These are phyloP conservation scores for Apostichopus japonicus DNA, from an alignment of 35 echinoderm and acorn worm genomes.

Conservation along the genomic window DNA sequence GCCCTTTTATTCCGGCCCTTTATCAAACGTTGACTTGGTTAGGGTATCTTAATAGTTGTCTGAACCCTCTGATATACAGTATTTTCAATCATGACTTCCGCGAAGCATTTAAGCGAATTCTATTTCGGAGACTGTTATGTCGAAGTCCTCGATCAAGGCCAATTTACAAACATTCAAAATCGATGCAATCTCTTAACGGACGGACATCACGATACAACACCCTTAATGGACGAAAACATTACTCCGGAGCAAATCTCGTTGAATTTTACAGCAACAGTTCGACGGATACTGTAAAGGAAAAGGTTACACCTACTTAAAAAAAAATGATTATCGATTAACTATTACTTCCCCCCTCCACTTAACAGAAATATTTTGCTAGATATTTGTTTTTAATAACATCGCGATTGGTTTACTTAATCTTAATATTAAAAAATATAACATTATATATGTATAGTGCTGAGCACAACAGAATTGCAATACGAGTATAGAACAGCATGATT, in stretches of 20 bases:
- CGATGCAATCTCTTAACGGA: constrained; percentile 33
- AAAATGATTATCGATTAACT: too few species aligned
- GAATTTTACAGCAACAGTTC: constrained; percentile 64
- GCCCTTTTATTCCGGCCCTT: constrained; percentile 55
- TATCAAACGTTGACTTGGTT: constrained; percentile 85
- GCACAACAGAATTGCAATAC: too few species aligned
- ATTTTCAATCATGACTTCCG: constrained; percentile 97
- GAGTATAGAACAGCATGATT: too few species aligned
- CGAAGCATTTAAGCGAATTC: constrained; percentile 87
- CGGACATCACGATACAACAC: constrained; percentile 32
- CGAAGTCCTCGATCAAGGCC: constrained; percentile 46
- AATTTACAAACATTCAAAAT: constrained; percentile 36
- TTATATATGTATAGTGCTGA: too few species aligned
- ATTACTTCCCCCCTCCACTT: too few species aligned
- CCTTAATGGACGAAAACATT: constrained; percentile 31
- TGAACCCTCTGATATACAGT: constrained; percentile 96
- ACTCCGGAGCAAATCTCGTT: constrained; percentile 29
- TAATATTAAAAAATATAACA: too few species aligned
- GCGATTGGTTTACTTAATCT: too few species aligned
- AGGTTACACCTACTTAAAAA: constrained; percentile 52
- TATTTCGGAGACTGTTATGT: constrained; percentile 55
- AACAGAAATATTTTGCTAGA: too few species aligned
- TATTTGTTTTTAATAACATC: too few species aligned
- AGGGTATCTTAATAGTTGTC: constrained; percentile 86
- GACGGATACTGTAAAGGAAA: constrained; percentile 54